A percentile compares a stretch with the other conserved stretches of the same genome.
Evolutionary conservation across 2,113 vertebrate genomes (phyloP).

Genomic region (Plecotus auritus): DNA sequence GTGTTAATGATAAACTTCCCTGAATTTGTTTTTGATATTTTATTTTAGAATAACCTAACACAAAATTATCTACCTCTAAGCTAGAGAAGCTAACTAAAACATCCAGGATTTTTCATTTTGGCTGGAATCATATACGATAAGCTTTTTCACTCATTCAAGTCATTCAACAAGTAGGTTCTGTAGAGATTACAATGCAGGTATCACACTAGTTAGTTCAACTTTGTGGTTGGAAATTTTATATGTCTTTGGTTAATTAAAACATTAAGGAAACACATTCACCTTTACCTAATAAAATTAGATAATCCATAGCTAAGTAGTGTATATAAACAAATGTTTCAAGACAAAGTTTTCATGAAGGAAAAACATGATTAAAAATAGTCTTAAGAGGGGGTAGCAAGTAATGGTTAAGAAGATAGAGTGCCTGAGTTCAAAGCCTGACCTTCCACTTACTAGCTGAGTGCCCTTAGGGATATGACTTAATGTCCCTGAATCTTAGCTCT

Average conservation of each 20-base stretch:
- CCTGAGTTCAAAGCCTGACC: constrained; percentile 28
- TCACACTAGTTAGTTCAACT: neutral
- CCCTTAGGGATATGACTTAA: constrained; percentile 53
- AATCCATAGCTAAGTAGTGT: neutral
- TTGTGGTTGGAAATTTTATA: neutral
- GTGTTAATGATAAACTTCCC: neutral
- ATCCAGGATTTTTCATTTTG: neutral
- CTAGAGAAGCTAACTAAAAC: neutral
- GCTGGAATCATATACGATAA: neutral
- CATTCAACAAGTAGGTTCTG: neutral
- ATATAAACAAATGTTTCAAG: constrained; percentile 17
- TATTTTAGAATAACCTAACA: neutral
- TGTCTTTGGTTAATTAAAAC: neutral
- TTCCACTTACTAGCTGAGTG: constrained; percentile 36
- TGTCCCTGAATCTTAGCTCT: constrained; percentile 36
- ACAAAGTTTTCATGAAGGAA: neutral
- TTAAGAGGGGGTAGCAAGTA: neutral
- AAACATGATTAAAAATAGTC: constrained; percentile 29
- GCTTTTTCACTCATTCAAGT: neutral
- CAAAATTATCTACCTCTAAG: neutral
- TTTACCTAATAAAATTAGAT: neutral
- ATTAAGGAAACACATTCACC: neutral
- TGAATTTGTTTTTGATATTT: no score
- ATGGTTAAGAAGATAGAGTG: constrained; percentile 6
- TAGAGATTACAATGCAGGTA: neutral